These are phyloP conservation scores for Ashinkailepas kermadecensis DNA, from an alignment of 2,888 invertebrate species.

Conservation along the genomic window DNA sequence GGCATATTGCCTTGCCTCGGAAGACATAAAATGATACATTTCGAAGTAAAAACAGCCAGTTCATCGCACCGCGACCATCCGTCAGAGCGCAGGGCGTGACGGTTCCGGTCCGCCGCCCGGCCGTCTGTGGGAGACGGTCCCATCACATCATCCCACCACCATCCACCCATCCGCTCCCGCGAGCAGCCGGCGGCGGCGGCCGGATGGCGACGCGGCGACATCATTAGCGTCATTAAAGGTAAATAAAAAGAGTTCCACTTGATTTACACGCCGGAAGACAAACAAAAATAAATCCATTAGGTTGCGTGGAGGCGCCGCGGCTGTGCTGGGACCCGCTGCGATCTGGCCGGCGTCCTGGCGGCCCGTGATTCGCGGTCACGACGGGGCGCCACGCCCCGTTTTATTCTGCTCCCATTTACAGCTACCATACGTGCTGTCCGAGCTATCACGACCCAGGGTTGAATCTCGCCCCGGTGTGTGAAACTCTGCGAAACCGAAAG, in stretches of 20 bases:
- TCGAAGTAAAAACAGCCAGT: too few relatives aligned
- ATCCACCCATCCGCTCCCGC: background rate
- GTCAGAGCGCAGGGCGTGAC: too few relatives aligned
- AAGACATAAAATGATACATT: too few relatives aligned
- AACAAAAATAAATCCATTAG: constrained; percentile 21
- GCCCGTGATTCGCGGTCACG: background rate
- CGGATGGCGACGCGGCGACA: background rate
- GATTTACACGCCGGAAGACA: constrained; percentile 16
- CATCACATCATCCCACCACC: background rate
- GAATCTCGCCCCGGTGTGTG: too few relatives aligned
- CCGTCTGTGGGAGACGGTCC: too few relatives aligned
- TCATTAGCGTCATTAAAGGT: constrained; percentile 16
- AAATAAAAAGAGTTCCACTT: constrained; percentile 21
- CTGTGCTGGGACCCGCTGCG: background rate
- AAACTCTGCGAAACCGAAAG: too few relatives aligned
- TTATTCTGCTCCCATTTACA: background rate
- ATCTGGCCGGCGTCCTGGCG: too few relatives aligned
- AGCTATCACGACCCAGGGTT: too few relatives aligned
- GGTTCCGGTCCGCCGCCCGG: too few relatives aligned
- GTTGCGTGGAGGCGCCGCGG: too few relatives aligned
- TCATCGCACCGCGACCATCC: too few relatives aligned
- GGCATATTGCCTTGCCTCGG: too few relatives aligned
- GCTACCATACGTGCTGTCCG: background rate
- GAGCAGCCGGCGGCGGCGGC: background rate
- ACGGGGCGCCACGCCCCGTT: background rate